phyloP scores from a whole-genome alignment of 2,888 invertebrate species.

The Operophtera brumata region DNA sequence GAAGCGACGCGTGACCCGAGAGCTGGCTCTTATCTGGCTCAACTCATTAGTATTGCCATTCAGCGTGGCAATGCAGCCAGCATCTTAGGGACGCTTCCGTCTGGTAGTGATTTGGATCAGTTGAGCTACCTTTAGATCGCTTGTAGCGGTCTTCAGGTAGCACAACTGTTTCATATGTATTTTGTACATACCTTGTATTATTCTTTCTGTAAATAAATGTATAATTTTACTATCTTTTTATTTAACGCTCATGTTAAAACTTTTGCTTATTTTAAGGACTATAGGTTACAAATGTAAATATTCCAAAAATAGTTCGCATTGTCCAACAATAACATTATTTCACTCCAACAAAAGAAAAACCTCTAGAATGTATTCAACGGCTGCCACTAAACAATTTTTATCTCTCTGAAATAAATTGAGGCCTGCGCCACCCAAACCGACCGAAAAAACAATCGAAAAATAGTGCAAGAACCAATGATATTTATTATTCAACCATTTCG shows the following conservation, averaged over 20 bases:
- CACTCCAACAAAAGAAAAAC: slow-evolving; percentile 27
- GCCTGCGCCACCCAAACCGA: slow-evolving; percentile 41
- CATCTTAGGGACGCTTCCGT: too few species aligned
- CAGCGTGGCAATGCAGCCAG: too few species aligned
- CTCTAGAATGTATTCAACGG: slow-evolving; percentile 39
- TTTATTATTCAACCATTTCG: slow-evolving; percentile 11
- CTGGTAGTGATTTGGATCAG: too few species aligned
- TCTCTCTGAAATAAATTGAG: slow-evolving; percentile 44
- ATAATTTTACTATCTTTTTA: not conserved
- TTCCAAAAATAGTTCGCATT: slow-evolving; percentile 20
- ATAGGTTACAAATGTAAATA: slow-evolving; percentile 16
- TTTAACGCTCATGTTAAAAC: not conserved
- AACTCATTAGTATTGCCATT: too few species aligned
- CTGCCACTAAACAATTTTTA: slow-evolving; percentile 48
- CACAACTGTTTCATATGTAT: too few species aligned
- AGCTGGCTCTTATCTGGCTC: too few species aligned
- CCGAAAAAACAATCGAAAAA: slow-evolving; percentile 39
- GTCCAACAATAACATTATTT: slow-evolving; percentile 20
- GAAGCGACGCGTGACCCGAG: too few species aligned
- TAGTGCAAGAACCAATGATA: slow-evolving; percentile 14
- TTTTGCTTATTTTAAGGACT: not conserved
- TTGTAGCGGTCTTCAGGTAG: too few species aligned
- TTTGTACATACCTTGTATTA: too few species aligned
- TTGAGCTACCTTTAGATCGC: too few species aligned
- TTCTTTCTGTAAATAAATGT: too few species aligned